phyloP scores from a whole-genome alignment of 2,113 vertebrate species.

The Prunella fulvescens region DNA sequence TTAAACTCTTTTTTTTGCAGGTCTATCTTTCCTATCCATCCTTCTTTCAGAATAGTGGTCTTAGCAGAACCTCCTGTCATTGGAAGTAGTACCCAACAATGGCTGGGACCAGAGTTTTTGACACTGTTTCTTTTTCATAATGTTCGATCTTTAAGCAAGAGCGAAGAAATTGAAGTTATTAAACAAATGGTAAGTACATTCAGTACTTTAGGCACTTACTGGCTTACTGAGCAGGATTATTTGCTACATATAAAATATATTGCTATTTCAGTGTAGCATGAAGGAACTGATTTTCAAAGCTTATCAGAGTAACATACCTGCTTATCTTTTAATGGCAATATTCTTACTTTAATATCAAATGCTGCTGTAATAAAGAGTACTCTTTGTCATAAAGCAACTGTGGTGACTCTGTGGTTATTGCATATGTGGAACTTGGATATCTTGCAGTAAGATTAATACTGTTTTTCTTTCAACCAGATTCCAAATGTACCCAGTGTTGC shows the following conservation, averaged over 20 bases:
- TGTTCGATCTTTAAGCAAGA: conserved; percentile 79
- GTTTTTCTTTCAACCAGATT: conserved; percentile 69
- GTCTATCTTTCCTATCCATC: conserved; percentile 87
- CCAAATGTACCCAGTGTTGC: conserved; percentile 79
- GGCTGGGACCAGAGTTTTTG: conserved; percentile 92
- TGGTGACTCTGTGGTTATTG: neutral
- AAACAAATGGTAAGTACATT: conserved; percentile 80
- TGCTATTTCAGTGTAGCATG: neutral
- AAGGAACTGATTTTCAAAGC: neutral
- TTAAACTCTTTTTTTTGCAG: conserved; percentile 61
- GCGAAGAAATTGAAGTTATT: conserved; percentile 86
- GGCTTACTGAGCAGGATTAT: neutral
- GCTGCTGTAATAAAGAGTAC: neutral
- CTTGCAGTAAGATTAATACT: neutral
- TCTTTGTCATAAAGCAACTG: neutral
- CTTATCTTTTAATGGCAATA: neutral
- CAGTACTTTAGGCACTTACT: neutral
- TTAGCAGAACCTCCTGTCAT: conserved; percentile 89
- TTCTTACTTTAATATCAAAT: neutral
- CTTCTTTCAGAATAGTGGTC: conserved; percentile 91
- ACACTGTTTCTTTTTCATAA: conserved; percentile 93
- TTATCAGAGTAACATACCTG: neutral
- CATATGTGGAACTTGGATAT: neutral
- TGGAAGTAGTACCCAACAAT: conserved; percentile 85
- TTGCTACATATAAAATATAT: neutral